These are phyloP conservation scores for Halichondria panicea DNA, from an alignment of 37 sponge, comb jelly and placozoan genomes.

Conservation along the genomic window DNA sequence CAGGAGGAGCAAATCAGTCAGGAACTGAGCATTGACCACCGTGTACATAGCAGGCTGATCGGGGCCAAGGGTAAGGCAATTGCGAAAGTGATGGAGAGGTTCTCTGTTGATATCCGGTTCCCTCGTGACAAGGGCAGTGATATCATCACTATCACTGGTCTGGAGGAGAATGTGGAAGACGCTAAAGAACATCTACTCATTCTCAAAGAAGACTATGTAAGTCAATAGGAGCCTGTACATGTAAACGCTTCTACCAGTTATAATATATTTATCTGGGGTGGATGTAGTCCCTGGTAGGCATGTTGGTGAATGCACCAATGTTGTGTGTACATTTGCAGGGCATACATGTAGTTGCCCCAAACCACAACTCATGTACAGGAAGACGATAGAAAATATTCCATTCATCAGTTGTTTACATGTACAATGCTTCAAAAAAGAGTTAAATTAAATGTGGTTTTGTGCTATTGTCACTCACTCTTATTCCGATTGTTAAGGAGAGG, in stretches of 20 bases:
- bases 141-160: conserved; percentile 68
- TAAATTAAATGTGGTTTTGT: too few relatives aligned
- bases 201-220: conserved; percentile 82
- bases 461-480: too few relatives aligned
- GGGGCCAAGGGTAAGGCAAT: conserved; percentile 79
- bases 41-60: conserved; percentile 88
- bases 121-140: conserved; percentile 72
- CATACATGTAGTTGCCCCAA: too few relatives aligned
- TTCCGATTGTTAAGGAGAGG: too few relatives aligned
- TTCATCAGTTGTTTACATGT: too few relatives aligned
- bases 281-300: not conserved
- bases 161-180: conserved; percentile 89
- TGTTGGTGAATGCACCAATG: not conserved
- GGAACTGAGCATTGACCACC: conserved; percentile 74
- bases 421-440: too few relatives aligned
- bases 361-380: too few relatives aligned
- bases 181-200: conserved; percentile 80
- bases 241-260: not conserved
- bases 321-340: not conserved
- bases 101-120: conserved; percentile 79
- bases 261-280: not conserved
- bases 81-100: conserved; percentile 88
- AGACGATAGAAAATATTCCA: too few relatives aligned
- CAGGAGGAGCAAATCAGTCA: conserved; percentile 83
- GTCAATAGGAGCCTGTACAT: conserved; percentile 12